Base-by-base conservation (phyloP, 2,888 invertebrate genomes). In the Platycheirus albimanus region DNA sequence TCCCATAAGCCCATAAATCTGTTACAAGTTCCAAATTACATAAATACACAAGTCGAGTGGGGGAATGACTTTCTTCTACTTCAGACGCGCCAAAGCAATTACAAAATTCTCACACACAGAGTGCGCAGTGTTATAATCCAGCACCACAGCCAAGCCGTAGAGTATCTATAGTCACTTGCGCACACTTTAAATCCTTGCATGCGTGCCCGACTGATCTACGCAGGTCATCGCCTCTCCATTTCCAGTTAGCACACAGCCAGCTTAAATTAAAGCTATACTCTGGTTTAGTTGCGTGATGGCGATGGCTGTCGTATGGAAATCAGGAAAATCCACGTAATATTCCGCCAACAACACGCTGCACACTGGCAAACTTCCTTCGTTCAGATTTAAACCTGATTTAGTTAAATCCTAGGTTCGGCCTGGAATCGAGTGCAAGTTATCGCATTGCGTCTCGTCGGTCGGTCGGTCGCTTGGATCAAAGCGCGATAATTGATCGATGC, bases 401-500 rank as follows among this genome's bases (percentile, higher is more conserved):
- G 19, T n/a, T n/a, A n/a, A 67, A 77, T 61, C 45, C 43, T 63
- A 58, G 78, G 69, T 52, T 74, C 61, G 71, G 43, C 6, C 33
- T 17, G 69, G 58, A 64, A 72, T 56, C 64, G 64, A 72, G 52
- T 71, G 61, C 49, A 47, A 15, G 30, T 38, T 56, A 66, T 52
- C n/a, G 49, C 19, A 28, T 56, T 56, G 13, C 8, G 38, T n/a
- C n/a, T n/a, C n/a, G n/a, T n/a, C n/a, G n/a, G n/a, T 20, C 8
- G 2, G 2, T 41, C 38, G 6, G 70, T 36, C 72, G 78, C 72
- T 43, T 45, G 64, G 67, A 74, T 83, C 83, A 83, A 83, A 83
- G 72, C 61, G 58, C 64, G 83, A 78, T 78, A 83, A 83, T 78
- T 83, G 83, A 83, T 78, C 83, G 83, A 83, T 83, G 83, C 64